Percentiles rank a stretch among this genome's conserved stretches.
phyloP scores from a whole-genome alignment of 1,140 invertebrate species.

The Scaptodrosophila lebanonensis region DNA sequence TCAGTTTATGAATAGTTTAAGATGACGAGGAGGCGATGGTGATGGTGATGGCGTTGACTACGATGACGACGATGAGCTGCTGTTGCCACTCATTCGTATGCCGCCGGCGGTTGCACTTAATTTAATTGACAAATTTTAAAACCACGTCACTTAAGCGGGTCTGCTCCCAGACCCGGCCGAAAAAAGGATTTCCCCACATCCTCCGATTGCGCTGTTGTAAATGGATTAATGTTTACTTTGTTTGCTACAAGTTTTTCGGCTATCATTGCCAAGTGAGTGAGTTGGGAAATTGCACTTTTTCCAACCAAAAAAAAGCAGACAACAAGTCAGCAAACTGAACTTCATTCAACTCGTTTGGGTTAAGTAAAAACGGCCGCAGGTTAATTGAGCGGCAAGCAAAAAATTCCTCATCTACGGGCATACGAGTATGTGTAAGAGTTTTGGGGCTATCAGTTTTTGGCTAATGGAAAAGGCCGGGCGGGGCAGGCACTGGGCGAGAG shows the following conservation, averaged over 20 bases:
- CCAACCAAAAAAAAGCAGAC: constrained; percentile 59
- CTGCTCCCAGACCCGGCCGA: constrained; percentile 10
- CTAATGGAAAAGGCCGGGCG: constrained; percentile 28
- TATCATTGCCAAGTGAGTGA: neutral
- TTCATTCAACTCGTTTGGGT: constrained; percentile 49
- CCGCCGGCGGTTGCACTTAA: constrained; percentile 75
- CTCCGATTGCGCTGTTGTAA: constrained; percentile 45
- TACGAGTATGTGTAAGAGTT: constrained; percentile 37
- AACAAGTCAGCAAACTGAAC: constrained; percentile 67
- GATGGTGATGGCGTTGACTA: too few relatives aligned
- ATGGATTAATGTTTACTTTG: constrained; percentile 75
- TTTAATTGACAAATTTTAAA: constrained; percentile 76
- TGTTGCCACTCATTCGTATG: constrained; percentile 58
- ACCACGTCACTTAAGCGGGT: constrained; percentile 64
- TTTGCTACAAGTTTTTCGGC: constrained; percentile 40
- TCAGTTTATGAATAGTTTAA: constrained; percentile 68
- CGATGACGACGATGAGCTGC: too few relatives aligned
- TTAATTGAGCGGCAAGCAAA: constrained; percentile 59
- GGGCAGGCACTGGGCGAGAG: constrained; percentile 10
- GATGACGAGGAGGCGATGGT: constrained; percentile 18
- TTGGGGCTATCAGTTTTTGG: constrained; percentile 41
- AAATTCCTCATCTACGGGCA: constrained; percentile 22
- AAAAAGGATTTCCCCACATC: constrained; percentile 7
- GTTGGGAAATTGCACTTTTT: constrained; percentile 67
- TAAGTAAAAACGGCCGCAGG: constrained; percentile 52